Percentiles rank a stretch among this genome's conserved stretches.
These are phyloP conservation scores for Cerceris ruficornis DNA, from an alignment of 2,888 invertebrate genomes.

Conservation along the genomic window DNA sequence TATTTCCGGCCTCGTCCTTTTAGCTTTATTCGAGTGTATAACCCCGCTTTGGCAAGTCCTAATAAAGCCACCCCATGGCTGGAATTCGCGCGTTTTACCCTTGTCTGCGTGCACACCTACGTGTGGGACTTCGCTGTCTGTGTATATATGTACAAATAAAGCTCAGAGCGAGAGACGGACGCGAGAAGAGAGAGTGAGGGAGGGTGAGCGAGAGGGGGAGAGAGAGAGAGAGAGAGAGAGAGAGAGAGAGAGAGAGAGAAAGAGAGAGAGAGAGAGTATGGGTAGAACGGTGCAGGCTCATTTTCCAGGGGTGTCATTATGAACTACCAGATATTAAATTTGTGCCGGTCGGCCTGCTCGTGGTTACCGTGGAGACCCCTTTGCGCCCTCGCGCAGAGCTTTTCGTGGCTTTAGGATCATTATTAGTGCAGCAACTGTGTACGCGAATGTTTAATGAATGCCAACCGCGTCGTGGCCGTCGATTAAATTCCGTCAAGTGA, in stretches of 20 bases:
- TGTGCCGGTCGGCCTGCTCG: constrained; percentile 67
- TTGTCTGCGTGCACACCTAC: constrained; percentile 4
- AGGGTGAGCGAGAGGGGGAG: not conserved
- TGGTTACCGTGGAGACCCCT: constrained; percentile 72
- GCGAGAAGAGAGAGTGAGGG: constrained; percentile 14
- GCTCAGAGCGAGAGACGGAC: not conserved
- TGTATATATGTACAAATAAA: constrained; percentile 41
- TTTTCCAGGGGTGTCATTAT: constrained; percentile 71
- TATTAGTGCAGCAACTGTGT: constrained; percentile 65
- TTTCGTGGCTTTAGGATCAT: constrained; percentile 67
- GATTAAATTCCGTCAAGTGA: constrained; percentile 66
- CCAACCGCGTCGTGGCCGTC: constrained; percentile 54
- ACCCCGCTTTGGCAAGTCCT: constrained; percentile 24
- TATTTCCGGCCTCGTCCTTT: constrained; percentile 31
- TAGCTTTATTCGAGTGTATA: constrained; percentile 30
- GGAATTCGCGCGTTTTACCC: constrained; percentile 48
- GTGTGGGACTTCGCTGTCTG: not conserved
- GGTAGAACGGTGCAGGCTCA: constrained; percentile 51
- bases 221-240: constrained; percentile 6
- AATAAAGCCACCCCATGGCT: constrained; percentile 49
- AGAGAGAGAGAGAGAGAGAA: not conserved
- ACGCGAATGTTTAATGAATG: constrained; percentile 62
- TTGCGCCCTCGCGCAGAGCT: constrained; percentile 55
- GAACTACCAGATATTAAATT: constrained; percentile 70
- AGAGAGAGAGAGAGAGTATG: constrained; percentile 10